A percentile compares a stretch with the other conserved stretches of the same genome.
Conservation (phyloP, 2,888 invertebrate species). For the Parascotia fuliginaria region DNA sequence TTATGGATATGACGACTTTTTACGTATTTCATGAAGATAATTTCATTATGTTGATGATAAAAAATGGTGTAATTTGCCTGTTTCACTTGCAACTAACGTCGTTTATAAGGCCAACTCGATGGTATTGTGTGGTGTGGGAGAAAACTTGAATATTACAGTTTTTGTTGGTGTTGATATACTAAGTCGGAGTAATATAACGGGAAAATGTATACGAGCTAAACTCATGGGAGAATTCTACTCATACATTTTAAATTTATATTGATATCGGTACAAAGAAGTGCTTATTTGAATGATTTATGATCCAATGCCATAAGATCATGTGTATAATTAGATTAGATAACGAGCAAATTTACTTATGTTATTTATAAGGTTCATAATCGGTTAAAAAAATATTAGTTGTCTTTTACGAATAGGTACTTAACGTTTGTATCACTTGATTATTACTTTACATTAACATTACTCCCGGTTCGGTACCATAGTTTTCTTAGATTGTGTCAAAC, state of each 20-base stretch:
- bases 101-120: conserved; percentile 21
- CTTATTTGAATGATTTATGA: conserved; percentile 1
- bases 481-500: too few species aligned
- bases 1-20: conserved; percentile 70
- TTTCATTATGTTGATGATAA: conserved; percentile 56
- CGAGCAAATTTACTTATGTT: too few species aligned
- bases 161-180: conserved; percentile 14
- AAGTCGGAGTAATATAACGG: conserved; percentile 11
- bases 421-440: too few species aligned
- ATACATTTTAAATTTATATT: conserved; percentile 6
- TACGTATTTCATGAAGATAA: conserved; percentile 59
- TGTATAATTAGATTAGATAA: too few species aligned
- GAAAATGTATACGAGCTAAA: conserved; percentile 1
- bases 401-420: too few species aligned
- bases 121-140: conserved; percentile 36
- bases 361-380: too few species aligned
- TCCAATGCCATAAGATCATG: background rate
- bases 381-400: too few species aligned
- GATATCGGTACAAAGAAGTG: background rate
- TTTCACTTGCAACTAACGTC: conserved; percentile 25
- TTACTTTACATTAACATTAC: too few species aligned
- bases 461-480: too few species aligned
- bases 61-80: conserved; percentile 43
- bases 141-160: conserved; percentile 13
- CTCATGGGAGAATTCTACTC: conserved; percentile 3